Percentiles rank a stretch among this genome's conserved stretches.
These are phyloP conservation scores for Mesitornis unicolor DNA, from an alignment of 2,113 vertebrate species.

Conservation along the genomic window DNA sequence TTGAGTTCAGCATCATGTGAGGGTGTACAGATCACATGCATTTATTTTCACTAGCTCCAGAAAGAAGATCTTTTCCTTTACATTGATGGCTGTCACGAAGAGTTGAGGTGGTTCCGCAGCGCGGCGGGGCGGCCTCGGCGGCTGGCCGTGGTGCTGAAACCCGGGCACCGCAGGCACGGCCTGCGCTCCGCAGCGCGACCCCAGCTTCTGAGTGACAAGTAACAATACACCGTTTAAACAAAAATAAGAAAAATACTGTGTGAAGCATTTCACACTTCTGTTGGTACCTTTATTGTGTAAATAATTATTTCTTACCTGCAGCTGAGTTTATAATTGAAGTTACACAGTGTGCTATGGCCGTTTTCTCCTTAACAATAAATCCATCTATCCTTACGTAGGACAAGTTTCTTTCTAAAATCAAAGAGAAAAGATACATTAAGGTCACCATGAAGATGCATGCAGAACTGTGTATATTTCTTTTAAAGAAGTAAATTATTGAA, in stretches of 20 bases:
- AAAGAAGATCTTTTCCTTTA: accelerated
- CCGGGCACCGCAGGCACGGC: background rate
- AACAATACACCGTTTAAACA: accelerated
- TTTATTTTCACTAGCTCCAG: accelerated
- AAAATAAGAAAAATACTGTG: background rate
- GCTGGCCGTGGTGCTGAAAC: conserved; percentile 68
- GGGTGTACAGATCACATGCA: accelerated
- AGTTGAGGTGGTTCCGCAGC: accelerated
- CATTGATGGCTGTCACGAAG: background rate
- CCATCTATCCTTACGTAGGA: background rate
- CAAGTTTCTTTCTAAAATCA: background rate
- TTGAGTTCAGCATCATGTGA: too few relatives aligned
- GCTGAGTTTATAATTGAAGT: background rate
- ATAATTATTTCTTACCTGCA: background rate
- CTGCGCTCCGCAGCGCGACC: accelerated
- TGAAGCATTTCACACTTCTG: background rate
- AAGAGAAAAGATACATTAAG: background rate
- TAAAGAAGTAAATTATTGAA: background rate
- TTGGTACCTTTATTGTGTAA: background rate
- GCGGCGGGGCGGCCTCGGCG: background rate
- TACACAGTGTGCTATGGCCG: accelerated
- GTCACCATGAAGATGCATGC: background rate
- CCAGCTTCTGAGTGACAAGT: too few relatives aligned
- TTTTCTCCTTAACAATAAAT: background rate
- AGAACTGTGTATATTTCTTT: background rate